phyloP scores from a whole-genome alignment of 1,140 invertebrate species.

The Drosophila pectinifera region DNA sequence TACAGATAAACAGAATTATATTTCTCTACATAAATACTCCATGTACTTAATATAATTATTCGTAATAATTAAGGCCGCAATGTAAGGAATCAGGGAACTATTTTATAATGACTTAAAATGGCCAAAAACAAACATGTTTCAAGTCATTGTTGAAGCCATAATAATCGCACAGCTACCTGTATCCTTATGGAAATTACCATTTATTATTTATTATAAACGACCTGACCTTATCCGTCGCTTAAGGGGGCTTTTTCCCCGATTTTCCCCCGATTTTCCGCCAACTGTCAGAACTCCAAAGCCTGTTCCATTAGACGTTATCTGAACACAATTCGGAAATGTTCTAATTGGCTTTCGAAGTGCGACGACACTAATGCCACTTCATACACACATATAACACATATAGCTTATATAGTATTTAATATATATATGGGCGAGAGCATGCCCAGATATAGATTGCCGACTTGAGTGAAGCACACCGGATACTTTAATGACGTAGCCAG shows the following conservation, averaged over 20 bases:
- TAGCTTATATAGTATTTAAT: background rate
- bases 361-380: conserved; percentile 49
- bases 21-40: too few species aligned
- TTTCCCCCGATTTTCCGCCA: background rate
- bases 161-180: background rate
- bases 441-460: conserved; percentile 43
- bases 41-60: background rate
- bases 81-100: background rate
- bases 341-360: conserved; percentile 49
- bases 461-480: conserved; percentile 45
- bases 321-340: conserved; percentile 50
- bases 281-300: conserved; percentile 12
- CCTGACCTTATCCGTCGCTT: conserved; percentile 23
- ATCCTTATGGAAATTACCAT: background rate
- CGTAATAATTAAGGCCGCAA: too few species aligned
- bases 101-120: background rate
- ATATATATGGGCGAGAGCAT: conserved; percentile 1
- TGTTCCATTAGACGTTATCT: conserved; percentile 27
- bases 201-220: conserved; percentile 2
- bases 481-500: conserved; percentile 37
- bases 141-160: background rate
- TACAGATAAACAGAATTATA: too few species aligned
- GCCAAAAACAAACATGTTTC: background rate
- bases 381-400: background rate
- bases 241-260: background rate